These are phyloP conservation scores for Drosophila burlai DNA, from an alignment of 1,140 invertebrate genomes.

Conservation along the genomic window DNA sequence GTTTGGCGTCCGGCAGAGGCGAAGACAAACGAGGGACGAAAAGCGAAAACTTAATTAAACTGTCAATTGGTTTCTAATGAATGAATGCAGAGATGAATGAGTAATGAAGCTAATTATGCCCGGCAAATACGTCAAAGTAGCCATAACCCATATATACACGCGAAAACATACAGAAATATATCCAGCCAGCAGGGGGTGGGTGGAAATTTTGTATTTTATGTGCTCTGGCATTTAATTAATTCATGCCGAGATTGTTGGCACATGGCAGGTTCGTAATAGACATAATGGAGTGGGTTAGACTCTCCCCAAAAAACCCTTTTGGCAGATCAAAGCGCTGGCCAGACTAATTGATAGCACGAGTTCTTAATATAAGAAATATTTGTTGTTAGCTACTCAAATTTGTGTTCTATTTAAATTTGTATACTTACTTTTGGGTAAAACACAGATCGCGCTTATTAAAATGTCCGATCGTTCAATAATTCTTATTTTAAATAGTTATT, in stretches of 20 bases:
- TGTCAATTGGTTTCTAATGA: constrained; percentile 76
- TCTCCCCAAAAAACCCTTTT: background rate
- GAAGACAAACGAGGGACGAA: constrained; percentile 39
- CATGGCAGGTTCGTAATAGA: constrained; percentile 27
- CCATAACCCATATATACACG: constrained; percentile 21
- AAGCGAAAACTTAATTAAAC: constrained; percentile 72
- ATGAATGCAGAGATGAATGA: constrained; percentile 70
- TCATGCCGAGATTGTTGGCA: constrained; percentile 34
- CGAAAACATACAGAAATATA: constrained; percentile 4
- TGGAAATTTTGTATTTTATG: constrained; percentile 19
- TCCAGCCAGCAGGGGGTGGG: background rate
- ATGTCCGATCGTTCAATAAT: too few species aligned
- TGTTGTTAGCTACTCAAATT: background rate
- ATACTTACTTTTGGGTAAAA: background rate
- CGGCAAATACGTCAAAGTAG: constrained; percentile 55
- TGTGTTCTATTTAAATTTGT: background rate
- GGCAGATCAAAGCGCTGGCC: constrained; percentile 52
- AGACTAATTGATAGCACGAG: constrained; percentile 61
- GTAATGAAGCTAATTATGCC: constrained; percentile 71
- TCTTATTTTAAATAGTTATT: too few species aligned
- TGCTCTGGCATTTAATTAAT: constrained; percentile 61
- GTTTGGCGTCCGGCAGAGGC: constrained; percentile 22
- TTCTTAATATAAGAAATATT: constrained; percentile 33
- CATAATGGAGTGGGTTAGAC: background rate
- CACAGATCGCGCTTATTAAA: too few species aligned